Conservation (phyloP, 2,797 vertebrate species). For the Hippocampus kuda region DNA sequence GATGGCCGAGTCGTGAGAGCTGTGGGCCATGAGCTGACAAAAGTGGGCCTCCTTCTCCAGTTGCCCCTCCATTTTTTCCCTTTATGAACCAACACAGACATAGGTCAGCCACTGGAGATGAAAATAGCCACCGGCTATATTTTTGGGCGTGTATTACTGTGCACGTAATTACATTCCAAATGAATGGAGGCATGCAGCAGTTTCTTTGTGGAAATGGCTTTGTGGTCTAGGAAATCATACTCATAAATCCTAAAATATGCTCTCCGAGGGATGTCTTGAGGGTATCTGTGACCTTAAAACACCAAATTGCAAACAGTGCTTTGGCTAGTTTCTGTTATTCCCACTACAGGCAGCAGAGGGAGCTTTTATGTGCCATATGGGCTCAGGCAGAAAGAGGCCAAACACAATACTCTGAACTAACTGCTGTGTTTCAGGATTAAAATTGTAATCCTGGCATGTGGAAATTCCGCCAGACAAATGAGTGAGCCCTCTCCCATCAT, state of each 20-base stretch:
- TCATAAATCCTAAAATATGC: constrained; percentile 9
- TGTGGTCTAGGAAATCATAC: constrained; percentile 16
- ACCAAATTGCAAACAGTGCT: not conserved
- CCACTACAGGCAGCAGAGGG: constrained; percentile 48
- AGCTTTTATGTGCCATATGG: constrained; percentile 24
- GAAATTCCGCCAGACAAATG: constrained; percentile 35
- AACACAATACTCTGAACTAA: constrained; percentile 9
- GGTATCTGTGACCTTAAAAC: constrained; percentile 44
- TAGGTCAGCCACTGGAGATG: constrained; percentile 26
- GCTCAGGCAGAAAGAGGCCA: not conserved
- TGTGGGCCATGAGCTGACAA: constrained; percentile 91
- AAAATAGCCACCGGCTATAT: constrained; percentile 1
- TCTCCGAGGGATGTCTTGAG: constrained; percentile 7
- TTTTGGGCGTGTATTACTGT: not conserved
- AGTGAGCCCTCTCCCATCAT: constrained; percentile 16
- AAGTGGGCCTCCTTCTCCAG: constrained; percentile 91
- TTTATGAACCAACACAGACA: constrained; percentile 49
- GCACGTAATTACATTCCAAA: not conserved
- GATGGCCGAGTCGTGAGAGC: constrained; percentile 93
- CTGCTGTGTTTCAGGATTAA: constrained; percentile 47
- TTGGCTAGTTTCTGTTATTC: constrained; percentile 10
- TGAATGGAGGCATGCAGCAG: not conserved
- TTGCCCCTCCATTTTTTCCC: constrained; percentile 94
- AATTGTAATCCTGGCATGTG: constrained; percentile 48
- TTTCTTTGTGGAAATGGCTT: not conserved